These are phyloP conservation scores for Mycalesis mineus DNA, from an alignment of 2,888 invertebrate genomes.

Conservation along the genomic window DNA sequence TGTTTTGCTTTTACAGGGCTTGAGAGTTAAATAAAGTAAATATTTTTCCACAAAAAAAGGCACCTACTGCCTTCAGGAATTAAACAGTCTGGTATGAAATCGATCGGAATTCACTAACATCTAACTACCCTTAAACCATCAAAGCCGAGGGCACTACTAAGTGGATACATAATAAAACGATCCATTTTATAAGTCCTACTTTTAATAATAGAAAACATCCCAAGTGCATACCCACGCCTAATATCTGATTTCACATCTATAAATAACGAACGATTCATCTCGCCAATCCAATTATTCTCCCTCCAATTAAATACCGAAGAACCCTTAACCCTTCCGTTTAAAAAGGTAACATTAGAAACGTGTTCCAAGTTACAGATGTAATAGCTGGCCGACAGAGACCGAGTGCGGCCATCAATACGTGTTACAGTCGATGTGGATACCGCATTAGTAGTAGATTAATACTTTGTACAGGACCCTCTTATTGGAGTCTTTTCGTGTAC, in stretches of 20 bases:
- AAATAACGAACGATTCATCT: slow-evolving; percentile 23
- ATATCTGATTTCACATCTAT: slow-evolving; percentile 5
- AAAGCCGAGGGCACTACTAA: neutral
- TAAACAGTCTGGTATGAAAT: too few species aligned
- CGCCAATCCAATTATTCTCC: slow-evolving; percentile 28
- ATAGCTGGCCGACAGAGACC: slow-evolving; percentile 57
- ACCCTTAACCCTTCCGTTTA: slow-evolving; percentile 34
- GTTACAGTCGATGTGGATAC: slow-evolving; percentile 45
- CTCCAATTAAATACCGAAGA: slow-evolving; percentile 31
- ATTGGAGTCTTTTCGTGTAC: slow-evolving; percentile 4
- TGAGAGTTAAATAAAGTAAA: too few species aligned
- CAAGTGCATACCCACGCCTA: neutral
- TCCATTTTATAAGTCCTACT: neutral
- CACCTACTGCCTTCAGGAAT: too few species aligned
- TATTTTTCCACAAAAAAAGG: too few species aligned
- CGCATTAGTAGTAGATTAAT: slow-evolving; percentile 73
- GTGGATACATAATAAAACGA: neutral
- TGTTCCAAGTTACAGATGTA: slow-evolving; percentile 28
- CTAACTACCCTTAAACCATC: neutral
- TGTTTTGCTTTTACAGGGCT: too few species aligned
- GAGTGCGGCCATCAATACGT: slow-evolving; percentile 67
- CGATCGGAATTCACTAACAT: neutral
- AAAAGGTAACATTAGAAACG: slow-evolving; percentile 30
- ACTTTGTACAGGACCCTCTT: slow-evolving; percentile 39
- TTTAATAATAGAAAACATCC: neutral